phyloP scores from a whole-genome alignment of 2,113 vertebrate genomes.

The human region DNA sequence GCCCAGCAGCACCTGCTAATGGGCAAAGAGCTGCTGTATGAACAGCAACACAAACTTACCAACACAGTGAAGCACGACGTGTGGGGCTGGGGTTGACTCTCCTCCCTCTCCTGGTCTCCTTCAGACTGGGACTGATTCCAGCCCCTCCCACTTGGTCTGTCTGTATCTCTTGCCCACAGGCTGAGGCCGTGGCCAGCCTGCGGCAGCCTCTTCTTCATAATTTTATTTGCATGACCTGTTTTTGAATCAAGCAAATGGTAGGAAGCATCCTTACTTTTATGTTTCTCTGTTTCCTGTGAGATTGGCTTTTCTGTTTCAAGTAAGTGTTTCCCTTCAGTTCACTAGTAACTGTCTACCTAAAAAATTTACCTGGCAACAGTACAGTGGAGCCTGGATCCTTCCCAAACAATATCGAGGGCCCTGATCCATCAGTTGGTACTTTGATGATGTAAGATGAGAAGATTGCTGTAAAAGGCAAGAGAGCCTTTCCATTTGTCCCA shows the following conservation, averaged over 20 bases:
- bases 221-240: not conserved
- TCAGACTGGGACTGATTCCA: not conserved
- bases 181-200: not conserved
- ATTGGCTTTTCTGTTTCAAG: slow-evolving; percentile 3
- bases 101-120: not conserved
- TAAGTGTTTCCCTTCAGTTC: not conserved
- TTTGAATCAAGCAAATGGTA: slow-evolving; percentile 29
- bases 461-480: not conserved
- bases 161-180: not conserved
- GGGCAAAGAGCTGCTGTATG: not conserved
- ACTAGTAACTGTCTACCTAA: slow-evolving; percentile 10
- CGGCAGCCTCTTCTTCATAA: not conserved
- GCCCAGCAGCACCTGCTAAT: not conserved
- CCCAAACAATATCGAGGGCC: not conserved
- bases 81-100: not conserved
- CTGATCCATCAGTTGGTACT: not conserved
- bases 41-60: not conserved
- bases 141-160: not conserved
- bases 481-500: not conserved
- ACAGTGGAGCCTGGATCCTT: not conserved
- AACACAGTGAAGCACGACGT: not conserved
- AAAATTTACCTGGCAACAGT: not conserved
- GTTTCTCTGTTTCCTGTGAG: not conserved
- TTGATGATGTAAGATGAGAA: not conserved
- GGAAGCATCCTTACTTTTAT: not conserved